Conservation (phyloP, 2,113 vertebrate species). For the Poicephalus meyeri region DNA sequence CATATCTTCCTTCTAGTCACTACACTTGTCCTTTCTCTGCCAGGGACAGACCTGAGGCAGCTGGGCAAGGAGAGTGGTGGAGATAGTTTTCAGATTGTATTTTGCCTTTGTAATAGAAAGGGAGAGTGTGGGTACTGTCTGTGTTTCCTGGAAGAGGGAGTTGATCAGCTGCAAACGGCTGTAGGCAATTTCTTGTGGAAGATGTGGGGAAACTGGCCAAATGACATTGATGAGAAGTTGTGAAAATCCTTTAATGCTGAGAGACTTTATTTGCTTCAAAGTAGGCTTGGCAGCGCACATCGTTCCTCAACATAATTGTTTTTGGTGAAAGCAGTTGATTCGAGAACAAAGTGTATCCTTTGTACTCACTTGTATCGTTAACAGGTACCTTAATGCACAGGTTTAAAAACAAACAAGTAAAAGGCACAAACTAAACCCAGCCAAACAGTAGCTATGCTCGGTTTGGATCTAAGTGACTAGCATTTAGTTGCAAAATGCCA, state of each 20-base stretch:
- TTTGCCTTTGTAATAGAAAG: background rate
- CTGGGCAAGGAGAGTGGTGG: rapidly evolving
- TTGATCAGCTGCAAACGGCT: background rate
- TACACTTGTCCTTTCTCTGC: background rate
- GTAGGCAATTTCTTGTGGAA: background rate
- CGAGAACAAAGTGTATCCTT: too few relatives aligned
- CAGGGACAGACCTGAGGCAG: background rate
- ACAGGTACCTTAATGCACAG: too few relatives aligned
- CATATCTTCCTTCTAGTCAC: background rate
- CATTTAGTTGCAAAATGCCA: background rate
- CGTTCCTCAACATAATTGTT: background rate
- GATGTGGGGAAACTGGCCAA: background rate
- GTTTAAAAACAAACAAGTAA: too few relatives aligned
- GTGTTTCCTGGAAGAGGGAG: background rate
- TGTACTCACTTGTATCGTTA: too few relatives aligned
- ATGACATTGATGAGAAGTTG: background rate
- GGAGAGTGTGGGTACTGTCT: background rate
- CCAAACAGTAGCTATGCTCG: too few relatives aligned
- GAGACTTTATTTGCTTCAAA: background rate
- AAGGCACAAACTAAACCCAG: too few relatives aligned
- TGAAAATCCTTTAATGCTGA: background rate
- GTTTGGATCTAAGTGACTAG: background rate
- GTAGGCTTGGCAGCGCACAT: background rate
- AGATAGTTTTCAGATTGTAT: background rate
- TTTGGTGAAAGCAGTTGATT: too few relatives aligned